These are phyloP conservation scores for Cinclus cinclus DNA, from an alignment of 2,113 vertebrate species.

Conservation along the genomic window DNA sequence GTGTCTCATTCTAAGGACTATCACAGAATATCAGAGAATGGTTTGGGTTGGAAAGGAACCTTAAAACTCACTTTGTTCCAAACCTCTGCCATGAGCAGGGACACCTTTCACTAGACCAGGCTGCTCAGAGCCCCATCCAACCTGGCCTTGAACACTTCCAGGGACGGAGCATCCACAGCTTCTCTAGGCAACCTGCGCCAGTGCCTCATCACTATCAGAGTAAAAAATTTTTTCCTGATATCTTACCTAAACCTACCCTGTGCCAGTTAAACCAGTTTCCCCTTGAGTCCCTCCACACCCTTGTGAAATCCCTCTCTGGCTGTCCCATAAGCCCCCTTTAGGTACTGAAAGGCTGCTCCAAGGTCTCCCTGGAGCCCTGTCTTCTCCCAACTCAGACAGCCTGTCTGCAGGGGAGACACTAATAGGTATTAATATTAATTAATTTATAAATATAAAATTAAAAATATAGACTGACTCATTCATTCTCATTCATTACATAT, in stretches of 20 bases:
- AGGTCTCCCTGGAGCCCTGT: background rate
- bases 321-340: rapidly evolving
- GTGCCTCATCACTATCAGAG: background rate
- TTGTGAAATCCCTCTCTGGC: background rate
- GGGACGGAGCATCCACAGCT: rapidly evolving
- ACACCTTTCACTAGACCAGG: background rate
- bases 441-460: background rate
- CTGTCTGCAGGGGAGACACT: background rate
- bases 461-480: background rate
- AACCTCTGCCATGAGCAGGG: background rate
- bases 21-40: background rate
- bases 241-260: background rate
- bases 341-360: background rate
- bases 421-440: background rate
- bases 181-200: background rate
- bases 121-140: background rate
- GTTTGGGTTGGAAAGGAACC: background rate
- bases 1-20: background rate
- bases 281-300: rapidly evolving
- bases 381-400: background rate
- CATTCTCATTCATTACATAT: background rate
- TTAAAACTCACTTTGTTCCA: background rate
- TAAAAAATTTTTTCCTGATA: background rate
- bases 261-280: background rate
- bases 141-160: background rate